These are phyloP conservation scores for Hedychridium roseum DNA, from an alignment of 2,888 invertebrate species.

Conservation along the genomic window DNA sequence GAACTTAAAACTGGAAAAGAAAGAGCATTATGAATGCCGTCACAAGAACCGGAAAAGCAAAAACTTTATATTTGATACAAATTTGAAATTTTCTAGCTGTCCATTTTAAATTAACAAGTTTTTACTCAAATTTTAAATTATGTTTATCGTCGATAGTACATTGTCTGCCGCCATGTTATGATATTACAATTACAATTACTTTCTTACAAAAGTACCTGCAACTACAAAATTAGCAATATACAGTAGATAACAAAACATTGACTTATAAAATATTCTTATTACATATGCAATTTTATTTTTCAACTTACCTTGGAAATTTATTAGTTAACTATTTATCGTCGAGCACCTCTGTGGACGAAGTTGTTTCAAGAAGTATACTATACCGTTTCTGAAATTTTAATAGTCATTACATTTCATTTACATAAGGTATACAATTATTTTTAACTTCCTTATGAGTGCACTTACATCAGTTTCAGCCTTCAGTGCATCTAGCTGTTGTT, in stretches of 20 bases:
- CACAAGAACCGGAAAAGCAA: too few relatives aligned
- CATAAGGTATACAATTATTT: neutral
- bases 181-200: too few relatives aligned
- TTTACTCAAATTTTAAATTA: neutral
- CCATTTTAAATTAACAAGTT: neutral
- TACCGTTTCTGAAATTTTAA: conserved; percentile 15
- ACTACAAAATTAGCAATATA: too few relatives aligned
- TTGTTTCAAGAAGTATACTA: conserved; percentile 25
- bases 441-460: neutral
- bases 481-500: conserved; percentile 44
- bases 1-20: too few relatives aligned
- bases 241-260: too few relatives aligned
- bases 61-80: too few relatives aligned
- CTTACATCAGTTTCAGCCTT: conserved; percentile 50
- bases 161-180: too few relatives aligned
- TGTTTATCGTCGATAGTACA: neutral
- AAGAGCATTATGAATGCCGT: too few relatives aligned
- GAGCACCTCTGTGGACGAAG: conserved; percentile 28
- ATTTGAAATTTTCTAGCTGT: too few relatives aligned
- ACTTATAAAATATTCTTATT: too few relatives aligned
- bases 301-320: neutral
- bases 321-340: conserved; percentile 21
- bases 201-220: too few relatives aligned
- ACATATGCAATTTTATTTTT: too few relatives aligned
- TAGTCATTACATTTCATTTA: conserved; percentile 1